These are phyloP conservation scores for Dynastes maya DNA, from an alignment of 2,888 invertebrate species.

Conservation along the genomic window DNA sequence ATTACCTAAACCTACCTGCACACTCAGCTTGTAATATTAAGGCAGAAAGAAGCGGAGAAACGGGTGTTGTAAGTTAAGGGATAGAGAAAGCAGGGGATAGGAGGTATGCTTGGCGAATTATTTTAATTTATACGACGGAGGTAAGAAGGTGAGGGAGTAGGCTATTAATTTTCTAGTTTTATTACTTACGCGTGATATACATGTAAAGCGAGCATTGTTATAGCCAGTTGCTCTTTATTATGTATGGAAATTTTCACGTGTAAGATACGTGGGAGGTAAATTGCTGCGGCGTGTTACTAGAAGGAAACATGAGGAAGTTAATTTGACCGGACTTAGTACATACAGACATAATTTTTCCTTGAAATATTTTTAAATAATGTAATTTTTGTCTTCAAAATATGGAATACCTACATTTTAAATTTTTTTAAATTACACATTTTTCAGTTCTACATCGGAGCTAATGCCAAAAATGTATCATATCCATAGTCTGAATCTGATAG, in stretches of 20 bases:
- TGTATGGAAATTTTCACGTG: slow-evolving; percentile 9
- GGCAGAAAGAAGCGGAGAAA: neutral
- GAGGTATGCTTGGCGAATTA: slow-evolving; percentile 4
- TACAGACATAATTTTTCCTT: no score
- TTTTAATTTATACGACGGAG: slow-evolving; percentile 31
- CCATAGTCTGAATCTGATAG: no score
- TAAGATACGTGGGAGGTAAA: neutral
- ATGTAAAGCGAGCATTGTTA: slow-evolving; percentile 8
- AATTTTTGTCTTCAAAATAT: no score
- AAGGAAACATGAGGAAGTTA: neutral
- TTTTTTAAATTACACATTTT: no score
- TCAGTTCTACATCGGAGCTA: no score
- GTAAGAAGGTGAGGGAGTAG: neutral
- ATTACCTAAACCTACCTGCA: neutral
- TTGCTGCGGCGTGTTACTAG: neutral
- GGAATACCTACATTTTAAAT: no score
- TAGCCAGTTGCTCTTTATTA: neutral
- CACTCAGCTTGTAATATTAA: neutral
- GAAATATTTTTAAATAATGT: no score
- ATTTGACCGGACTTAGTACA: neutral
- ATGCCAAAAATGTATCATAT: no score
- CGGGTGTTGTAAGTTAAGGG: neutral
- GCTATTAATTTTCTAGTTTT: slow-evolving; percentile 38
- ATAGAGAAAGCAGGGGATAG: neutral
- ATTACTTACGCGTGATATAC: slow-evolving; percentile 21